Conservation (phyloP, 37 sponge, comb jelly and placozoan species). For the Diacarnus erythraeanus region DNA sequence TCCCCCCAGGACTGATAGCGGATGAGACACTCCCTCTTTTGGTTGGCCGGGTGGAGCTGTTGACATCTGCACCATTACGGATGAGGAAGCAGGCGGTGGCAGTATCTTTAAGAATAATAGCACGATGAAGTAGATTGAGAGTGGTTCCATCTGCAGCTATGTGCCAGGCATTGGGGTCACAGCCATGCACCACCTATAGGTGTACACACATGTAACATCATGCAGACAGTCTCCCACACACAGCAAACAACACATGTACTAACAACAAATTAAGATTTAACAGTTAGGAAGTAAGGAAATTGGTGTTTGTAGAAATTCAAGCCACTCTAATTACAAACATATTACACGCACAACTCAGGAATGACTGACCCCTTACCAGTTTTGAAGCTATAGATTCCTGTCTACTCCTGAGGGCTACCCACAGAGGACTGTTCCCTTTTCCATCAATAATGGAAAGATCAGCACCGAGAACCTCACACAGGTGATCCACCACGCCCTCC, state of each 20-base stretch:
- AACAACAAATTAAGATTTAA: background rate
- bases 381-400: slow-evolving; percentile 75
- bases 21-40: background rate
- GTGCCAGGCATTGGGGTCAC: slow-evolving; percentile 88
- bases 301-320: background rate
- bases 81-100: slow-evolving; percentile 84
- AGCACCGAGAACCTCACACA: slow-evolving; percentile 78
- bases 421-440: slow-evolving; percentile 79
- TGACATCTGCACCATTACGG: slow-evolving; percentile 77
- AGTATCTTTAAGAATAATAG: slow-evolving; percentile 77
- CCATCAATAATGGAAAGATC: slow-evolving; percentile 46
- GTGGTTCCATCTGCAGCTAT: slow-evolving; percentile 48
- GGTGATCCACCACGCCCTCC: slow-evolving; percentile 63
- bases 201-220: too few species aligned
- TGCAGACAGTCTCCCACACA: too few species aligned
- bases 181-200: slow-evolving; percentile 80
- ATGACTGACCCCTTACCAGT: slow-evolving; percentile 82
- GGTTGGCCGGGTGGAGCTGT: slow-evolving; percentile 40
- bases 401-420: slow-evolving; percentile 86
- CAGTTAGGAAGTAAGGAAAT: background rate
- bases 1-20: background rate
- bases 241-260: background rate
- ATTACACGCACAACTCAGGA: too few species aligned
- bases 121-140: slow-evolving; percentile 84
- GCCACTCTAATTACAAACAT: too few species aligned